A percentile compares a stretch with the other conserved stretches of the same genome.
These are phyloP conservation scores for Phengaris arion DNA, from an alignment of 2,888 invertebrate species.

Conservation along the genomic window DNA sequence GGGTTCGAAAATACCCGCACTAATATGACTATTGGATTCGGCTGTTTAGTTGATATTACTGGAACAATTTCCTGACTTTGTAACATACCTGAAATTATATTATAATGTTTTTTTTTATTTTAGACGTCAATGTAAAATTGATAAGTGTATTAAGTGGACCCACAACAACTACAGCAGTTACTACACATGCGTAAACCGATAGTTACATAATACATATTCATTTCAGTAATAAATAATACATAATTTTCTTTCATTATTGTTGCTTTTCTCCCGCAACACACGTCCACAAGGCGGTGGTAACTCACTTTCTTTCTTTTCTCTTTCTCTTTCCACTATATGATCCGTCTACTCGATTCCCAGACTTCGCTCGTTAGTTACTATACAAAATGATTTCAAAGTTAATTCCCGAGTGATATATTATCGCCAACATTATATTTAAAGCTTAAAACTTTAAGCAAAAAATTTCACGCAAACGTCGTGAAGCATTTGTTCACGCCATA, in stretches of 20 bases:
- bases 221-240: no score
- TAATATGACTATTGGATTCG: conserved; percentile 33
- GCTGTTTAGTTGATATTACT: conserved; percentile 15
- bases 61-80: background rate
- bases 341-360: background rate
- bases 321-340: no score
- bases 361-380: no score
- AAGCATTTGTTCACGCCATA: conserved; percentile 51
- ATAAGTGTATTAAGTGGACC: no score
- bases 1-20: conserved; percentile 32
- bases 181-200: no score
- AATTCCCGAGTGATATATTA: background rate
- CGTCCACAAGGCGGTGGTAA: no score
- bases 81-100: background rate
- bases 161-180: no score
- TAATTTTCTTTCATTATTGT: no score
- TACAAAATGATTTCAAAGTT: background rate
- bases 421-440: conserved; percentile 16
- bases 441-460: conserved; percentile 43
- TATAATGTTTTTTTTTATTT: background rate
- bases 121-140: no score
- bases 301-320: no score
- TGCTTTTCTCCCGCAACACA: no score
- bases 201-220: no score
- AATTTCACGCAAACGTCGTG: conserved; percentile 44